Evolutionary conservation across 2,888 invertebrate species (phyloP).

Genomic region (Sipha maydis): DNA sequence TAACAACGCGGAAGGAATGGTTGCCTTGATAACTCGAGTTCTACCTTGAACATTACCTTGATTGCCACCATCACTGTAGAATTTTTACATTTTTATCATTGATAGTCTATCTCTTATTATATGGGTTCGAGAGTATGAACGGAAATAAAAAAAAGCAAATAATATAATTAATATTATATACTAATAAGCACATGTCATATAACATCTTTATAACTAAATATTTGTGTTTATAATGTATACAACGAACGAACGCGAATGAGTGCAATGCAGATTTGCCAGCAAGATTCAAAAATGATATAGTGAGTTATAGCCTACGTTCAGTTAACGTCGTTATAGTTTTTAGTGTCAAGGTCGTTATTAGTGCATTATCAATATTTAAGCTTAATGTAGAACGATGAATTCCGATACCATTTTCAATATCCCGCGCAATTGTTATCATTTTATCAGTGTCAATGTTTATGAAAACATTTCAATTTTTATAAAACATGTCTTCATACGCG

Average conservation of each 20-base stretch:
- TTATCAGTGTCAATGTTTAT: conserved; percentile 1
- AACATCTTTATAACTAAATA: not conserved
- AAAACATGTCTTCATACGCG: conserved; percentile 24
- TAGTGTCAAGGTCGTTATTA: conserved; percentile 56
- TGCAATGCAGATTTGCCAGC: not conserved
- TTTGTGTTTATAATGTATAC: not conserved
- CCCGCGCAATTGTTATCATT: conserved; percentile 24
- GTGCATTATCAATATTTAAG: conserved; percentile 32
- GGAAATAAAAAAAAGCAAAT: conserved; percentile 13
- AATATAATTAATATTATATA: not conserved
- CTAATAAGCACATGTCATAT: not conserved
- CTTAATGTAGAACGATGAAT: not conserved
- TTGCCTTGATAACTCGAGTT: conserved; percentile 58
- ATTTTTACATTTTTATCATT: conserved; percentile 56
- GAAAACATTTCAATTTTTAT: conserved; percentile 11
- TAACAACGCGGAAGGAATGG: conserved; percentile 61
- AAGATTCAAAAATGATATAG: not conserved
- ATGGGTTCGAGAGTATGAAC: conserved; percentile 32
- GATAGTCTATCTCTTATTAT: conserved; percentile 48
- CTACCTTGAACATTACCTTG: conserved; percentile 62
- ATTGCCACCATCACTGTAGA: conserved; percentile 46
- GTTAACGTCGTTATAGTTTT: conserved; percentile 17
- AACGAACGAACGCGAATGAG: not conserved
- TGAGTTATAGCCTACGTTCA: not conserved
- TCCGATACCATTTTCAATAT: not conserved